Base-by-base conservation (phyloP, 2,888 invertebrate species). In the Cartodere bifasciata region DNA sequence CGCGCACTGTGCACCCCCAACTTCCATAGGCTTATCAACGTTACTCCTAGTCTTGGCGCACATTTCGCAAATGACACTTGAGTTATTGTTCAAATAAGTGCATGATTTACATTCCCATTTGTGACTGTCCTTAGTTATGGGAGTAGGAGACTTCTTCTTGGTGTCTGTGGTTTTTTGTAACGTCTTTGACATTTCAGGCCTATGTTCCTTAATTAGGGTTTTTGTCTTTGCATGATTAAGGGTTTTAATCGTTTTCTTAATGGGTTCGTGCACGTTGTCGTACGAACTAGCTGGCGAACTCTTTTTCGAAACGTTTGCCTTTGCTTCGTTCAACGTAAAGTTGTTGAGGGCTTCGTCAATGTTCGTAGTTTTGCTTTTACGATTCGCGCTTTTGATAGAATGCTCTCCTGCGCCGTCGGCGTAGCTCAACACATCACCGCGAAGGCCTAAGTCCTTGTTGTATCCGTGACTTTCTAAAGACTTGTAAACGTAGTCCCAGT, bases 401-500 rank as follows among this genome's bases (percentile, higher is more conserved):
- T 37, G 39, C 12, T 36, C 32, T 14, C 34, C 32, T 16, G 30
- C 27, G 30, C 28, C 65, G 2, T 64, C 41, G 1, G 65, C 62
- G 1, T 66, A 63, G 4, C 68, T 68, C 22, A 73, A 44, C 32
- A 78, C 64, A 43, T 83, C 72, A 32, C 74, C 78, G 26, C 78
- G 56, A 44, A 74, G 74, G 1, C 72, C 72, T 4, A 74, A 52
- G 44, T 80, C 80, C 41, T 68, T 70, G 5, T 60, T 63, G 42
- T 81, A 79, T 1, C 80, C 77, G 45, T 79, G 74, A 43, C 72
- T 78, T 34, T 83, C 80, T 17, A 85, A 60, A 50, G 80, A 78
- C 43, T 74, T 69, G 50, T 77, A 85, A 0, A 85, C 83, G 49
- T 81, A 83, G 49, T 79, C 79, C 85, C 85, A 86, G 29, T 73